Evolutionary conservation across 2,113 vertebrate genomes (phyloP), one percentile per base, ranked within the genome.

Genomic region (Strix uralensis): DNA sequence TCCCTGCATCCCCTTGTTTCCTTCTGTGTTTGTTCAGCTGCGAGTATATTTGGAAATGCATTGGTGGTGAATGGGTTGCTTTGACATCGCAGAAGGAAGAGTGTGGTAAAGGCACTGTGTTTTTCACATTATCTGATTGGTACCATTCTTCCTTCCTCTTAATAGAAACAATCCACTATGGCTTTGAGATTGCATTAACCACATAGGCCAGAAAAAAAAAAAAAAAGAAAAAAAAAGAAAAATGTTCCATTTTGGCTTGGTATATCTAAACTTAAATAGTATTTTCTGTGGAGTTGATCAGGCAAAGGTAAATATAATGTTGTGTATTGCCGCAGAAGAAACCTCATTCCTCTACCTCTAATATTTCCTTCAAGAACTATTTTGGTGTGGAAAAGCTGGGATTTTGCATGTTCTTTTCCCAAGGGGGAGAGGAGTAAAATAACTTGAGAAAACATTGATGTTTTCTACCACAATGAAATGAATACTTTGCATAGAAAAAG

Each of bases 11-110:
- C 40, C 13, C 17, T 82, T 77, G 57, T 77, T 94, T 87, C 65
- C 58, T 27, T 80, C 46, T 1, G 6, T 97, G 93, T 96, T 97
- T 97, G 66, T 90, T 94, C 94, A 97, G 96, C 96, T 97, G 96
- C 49, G 66, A 87, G 57, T 93, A 90, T 96, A 91, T 96, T 96
- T 96, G 84, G 94, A 96, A 95, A 86, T 13, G 2, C 66, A 54
- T 34, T 46, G 85, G 74, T 90, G 90, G 90, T 26, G 9, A 20
- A 85, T 52, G 89, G 65, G 65, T 73, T 89, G 40, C 87, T 94
- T 58, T 87, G 93, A 90, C 81, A 83, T 29, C 44, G 71, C 71
- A 70, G 62, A 90, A 86, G 74, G 93, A 94, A 62, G 87, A 93
- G 40, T 82, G 92, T 84, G 94, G 93, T 96, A 30, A 93, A 77